These are phyloP conservation scores for Manis javanica DNA, from an alignment of 2,797 vertebrate genomes.

Conservation along the genomic window DNA sequence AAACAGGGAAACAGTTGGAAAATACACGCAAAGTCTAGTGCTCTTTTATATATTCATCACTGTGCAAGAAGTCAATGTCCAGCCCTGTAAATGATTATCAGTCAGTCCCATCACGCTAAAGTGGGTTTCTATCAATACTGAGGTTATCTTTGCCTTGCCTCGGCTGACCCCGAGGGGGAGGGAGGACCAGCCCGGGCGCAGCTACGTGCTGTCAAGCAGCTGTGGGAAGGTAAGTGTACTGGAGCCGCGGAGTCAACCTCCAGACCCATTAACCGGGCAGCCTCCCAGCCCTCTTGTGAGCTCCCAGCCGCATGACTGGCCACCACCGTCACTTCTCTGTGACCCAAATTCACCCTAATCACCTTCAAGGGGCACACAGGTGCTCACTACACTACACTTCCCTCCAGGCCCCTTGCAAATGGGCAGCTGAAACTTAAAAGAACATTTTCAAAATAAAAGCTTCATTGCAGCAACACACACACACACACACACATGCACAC, in stretches of 20 bases:
- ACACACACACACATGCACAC: neutral
- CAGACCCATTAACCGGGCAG: constrained; percentile 81
- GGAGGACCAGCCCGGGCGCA: constrained; percentile 78
- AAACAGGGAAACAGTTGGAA: neutral
- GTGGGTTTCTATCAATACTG: constrained; percentile 81
- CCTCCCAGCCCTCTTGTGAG: constrained; percentile 69
- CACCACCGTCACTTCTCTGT: constrained; percentile 74
- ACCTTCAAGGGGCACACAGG: constrained; percentile 85
- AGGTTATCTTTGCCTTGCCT: constrained; percentile 82
- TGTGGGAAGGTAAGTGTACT: constrained; percentile 81
- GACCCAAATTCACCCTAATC: constrained; percentile 78
- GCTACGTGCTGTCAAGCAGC: constrained; percentile 80
- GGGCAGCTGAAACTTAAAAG: constrained; percentile 76
- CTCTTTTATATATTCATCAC: neutral
- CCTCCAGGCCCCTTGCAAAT: constrained; percentile 81
- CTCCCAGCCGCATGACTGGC: constrained; percentile 73
- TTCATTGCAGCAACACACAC: neutral
- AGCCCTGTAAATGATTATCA: neutral
- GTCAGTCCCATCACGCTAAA: constrained; percentile 75
- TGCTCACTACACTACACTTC: constrained; percentile 80
- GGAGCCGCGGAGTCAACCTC: constrained; percentile 82
- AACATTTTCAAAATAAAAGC: constrained; percentile 81
- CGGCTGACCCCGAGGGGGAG: constrained; percentile 81
- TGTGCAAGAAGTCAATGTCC: neutral
- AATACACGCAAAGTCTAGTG: neutral